Evolutionary conservation across 1,140 invertebrate species (phyloP).

Genomic region (Antheraea mylitta): DNA sequence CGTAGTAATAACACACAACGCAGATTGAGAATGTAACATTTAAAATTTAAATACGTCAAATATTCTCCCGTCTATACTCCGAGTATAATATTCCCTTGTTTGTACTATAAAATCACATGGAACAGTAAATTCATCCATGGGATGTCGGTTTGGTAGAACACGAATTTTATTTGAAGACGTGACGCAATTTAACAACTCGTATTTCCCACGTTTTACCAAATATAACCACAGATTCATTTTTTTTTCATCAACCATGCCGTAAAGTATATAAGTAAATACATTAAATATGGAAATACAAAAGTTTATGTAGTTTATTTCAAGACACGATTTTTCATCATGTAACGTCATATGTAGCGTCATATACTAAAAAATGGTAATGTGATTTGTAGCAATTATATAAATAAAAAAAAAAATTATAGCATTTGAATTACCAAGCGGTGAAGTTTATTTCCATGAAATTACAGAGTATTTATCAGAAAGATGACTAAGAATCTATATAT

Average conservation of each 20-base stretch:
- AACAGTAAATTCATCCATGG: slow-evolving; percentile 13
- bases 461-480: no score
- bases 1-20: not conserved
- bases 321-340: no score
- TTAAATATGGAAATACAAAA: no score
- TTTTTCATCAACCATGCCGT: not conserved
- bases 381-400: no score
- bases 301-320: no score
- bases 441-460: no score
- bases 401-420: no score
- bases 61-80: not conserved
- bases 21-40: slow-evolving; percentile 10
- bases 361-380: no score
- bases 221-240: not conserved
- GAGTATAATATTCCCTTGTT: not conserved
- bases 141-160: slow-evolving; percentile 12
- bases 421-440: no score
- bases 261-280: not conserved
- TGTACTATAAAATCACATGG: slow-evolving; percentile 9
- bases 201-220: slow-evolving; percentile 4
- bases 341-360: no score
- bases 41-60: not conserved
- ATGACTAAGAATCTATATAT: no score
- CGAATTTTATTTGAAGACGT: slow-evolving; percentile 19
- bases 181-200: slow-evolving; percentile 16